Evolutionary conservation across 2,888 invertebrate genomes (phyloP).

Genomic region (Nemurella pictetii): DNA sequence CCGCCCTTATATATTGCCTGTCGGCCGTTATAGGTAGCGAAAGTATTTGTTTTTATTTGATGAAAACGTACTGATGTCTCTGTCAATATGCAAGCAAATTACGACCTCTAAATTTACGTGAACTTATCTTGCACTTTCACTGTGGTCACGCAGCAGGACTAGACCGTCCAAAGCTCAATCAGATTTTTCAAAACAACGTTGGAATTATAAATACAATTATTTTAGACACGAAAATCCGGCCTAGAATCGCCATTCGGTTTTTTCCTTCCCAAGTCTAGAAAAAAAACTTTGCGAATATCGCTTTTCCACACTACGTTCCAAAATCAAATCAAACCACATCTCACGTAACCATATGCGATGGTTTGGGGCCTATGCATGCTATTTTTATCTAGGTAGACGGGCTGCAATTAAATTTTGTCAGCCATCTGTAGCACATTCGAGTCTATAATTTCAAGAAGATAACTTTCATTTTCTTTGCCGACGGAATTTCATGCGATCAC

Average conservation of each 20-base stretch:
- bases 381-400: background rate
- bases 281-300: too few relatives aligned
- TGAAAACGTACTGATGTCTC: background rate
- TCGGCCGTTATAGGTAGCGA: background rate
- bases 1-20: background rate
- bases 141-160: background rate
- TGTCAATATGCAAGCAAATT: background rate
- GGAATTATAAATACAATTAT: background rate
- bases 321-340: too few relatives aligned
- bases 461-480: background rate
- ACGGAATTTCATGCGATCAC: background rate
- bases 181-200: background rate
- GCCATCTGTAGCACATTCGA: background rate
- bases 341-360: background rate
- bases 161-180: background rate
- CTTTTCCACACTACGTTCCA: too few relatives aligned
- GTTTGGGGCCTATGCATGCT: background rate
- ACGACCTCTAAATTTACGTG: background rate
- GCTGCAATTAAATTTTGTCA: background rate
- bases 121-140: background rate
- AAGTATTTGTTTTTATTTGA: background rate
- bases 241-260: too few relatives aligned
- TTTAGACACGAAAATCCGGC: background rate
- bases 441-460: background rate
- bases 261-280: too few relatives aligned